These are phyloP conservation scores for Chelon auratus DNA, from an alignment of 2,797 vertebrate genomes.

Conservation along the genomic window DNA sequence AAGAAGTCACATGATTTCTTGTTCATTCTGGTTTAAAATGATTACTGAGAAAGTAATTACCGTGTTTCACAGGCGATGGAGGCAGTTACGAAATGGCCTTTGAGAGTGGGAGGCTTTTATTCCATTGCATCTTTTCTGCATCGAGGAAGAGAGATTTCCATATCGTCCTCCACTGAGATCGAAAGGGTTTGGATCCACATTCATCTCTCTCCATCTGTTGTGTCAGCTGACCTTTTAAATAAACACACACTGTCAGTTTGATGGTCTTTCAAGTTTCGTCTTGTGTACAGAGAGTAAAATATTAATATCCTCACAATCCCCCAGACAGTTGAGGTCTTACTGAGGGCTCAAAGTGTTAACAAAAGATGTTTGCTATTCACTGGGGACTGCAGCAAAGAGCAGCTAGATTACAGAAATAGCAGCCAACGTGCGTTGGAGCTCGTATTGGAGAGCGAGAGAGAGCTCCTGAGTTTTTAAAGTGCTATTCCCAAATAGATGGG, in stretches of 20 bases:
- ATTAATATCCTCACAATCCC: constrained; percentile 54
- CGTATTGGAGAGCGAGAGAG: constrained; percentile 6
- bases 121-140: constrained; percentile 11
- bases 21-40: neutral
- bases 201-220: constrained; percentile 35
- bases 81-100: neutral
- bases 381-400: constrained; percentile 46
- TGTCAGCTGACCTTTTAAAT: constrained; percentile 54
- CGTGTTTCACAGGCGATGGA: neutral
- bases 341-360: constrained; percentile 52
- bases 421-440: constrained; percentile 17
- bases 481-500: constrained; percentile 21
- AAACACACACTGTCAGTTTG: constrained; percentile 46
- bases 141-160: constrained; percentile 30
- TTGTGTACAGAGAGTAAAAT: constrained; percentile 47
- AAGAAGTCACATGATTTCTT: neutral
- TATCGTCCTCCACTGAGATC: constrained; percentile 12
- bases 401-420: constrained; percentile 49
- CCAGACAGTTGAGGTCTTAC: constrained; percentile 32
- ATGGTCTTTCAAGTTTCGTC: constrained; percentile 46
- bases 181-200: constrained; percentile 35
- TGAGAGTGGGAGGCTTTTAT: neutral
- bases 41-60: neutral
- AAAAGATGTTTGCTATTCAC: constrained; percentile 53
- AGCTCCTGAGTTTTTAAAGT: constrained; percentile 47